Conservation (phyloP, 2,113 vertebrate species). For the Chamaea fasciata region DNA sequence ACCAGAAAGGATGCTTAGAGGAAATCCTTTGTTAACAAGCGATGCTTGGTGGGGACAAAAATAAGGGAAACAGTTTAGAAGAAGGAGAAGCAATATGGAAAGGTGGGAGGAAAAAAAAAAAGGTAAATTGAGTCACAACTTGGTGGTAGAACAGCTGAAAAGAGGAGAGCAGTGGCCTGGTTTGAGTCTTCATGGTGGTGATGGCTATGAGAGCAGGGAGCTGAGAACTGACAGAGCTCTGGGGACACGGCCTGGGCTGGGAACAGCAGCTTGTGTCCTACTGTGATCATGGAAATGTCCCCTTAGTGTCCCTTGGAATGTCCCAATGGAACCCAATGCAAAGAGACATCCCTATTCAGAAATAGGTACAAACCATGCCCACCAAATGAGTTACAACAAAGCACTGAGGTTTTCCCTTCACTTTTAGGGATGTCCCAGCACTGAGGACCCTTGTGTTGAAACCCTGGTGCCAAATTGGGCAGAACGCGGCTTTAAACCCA, state of each 20-base stretch:
- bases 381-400: background rate
- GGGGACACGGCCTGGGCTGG: background rate
- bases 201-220: background rate
- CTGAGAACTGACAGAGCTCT: background rate
- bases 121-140: background rate
- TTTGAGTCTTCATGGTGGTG: background rate
- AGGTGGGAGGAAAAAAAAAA: background rate
- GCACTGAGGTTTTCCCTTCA: background rate
- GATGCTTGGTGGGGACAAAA: background rate
- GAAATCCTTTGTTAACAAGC: background rate
- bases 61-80: background rate
- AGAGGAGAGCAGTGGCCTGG: background rate
- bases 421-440: background rate
- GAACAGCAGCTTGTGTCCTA: background rate
- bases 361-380: background rate
- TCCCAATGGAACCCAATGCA: accelerated
- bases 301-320: background rate
- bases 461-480: background rate
- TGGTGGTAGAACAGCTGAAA: background rate
- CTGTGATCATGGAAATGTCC: background rate
- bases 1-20: background rate
- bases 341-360: background rate
- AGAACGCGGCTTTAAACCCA: background rate
- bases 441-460: background rate
- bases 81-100: background rate